Base-by-base conservation (phyloP, 1,140 invertebrate species). In the honey bee (Apis mellifera) region DNA sequence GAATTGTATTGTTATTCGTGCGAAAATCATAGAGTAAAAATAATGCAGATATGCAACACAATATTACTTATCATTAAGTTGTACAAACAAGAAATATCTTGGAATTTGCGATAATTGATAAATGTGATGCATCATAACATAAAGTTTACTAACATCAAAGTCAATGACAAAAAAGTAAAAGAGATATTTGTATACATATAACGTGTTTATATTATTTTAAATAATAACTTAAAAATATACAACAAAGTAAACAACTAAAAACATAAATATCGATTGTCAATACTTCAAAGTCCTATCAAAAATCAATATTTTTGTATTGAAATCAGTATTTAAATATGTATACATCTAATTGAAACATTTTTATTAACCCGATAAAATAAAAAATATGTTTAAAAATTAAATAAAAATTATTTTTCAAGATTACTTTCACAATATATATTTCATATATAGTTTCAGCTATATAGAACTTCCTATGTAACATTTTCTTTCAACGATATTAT, bases 21-120 rank as follows among this genome's bases (percentile, higher is more conserved):
- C 8, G 0, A 26, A 76, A 54, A 52, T 19, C 32, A 17, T n/a
- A 50, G 17, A n/a, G 0, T 26, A 17, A 15, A 32, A 9, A 78
- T 12, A 23, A 26, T 48, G 19, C 11, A 42, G 19, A 32, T 9
- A 26, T 11, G 52, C 17, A 69, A 26, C 42, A 5, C 3, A 64
- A 68, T 68, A 78, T 32, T 26, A n/a, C 2, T 32, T 57, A 23
- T 75, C 50, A 48, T 52, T n/a, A 23, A 70, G 13, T 50, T 15
- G 50, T 21, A 52, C 32, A 48, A 55, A 80, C n/a, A 65, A 5
- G 32, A 68, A 17, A 0, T 74, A 57, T 74, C 70, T 74, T 52
- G 71, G 70, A 66, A 57, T 66, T 52, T n/a, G 32, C 1, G 70
- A 80, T 80, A 66, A 80, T 74, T 26, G n/a, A n/a, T 17, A 74